Percentiles rank a stretch among this genome's conserved stretches.
Evolutionary conservation across 2,888 invertebrate genomes (phyloP).

Genomic region (Conomelus anceps): DNA sequence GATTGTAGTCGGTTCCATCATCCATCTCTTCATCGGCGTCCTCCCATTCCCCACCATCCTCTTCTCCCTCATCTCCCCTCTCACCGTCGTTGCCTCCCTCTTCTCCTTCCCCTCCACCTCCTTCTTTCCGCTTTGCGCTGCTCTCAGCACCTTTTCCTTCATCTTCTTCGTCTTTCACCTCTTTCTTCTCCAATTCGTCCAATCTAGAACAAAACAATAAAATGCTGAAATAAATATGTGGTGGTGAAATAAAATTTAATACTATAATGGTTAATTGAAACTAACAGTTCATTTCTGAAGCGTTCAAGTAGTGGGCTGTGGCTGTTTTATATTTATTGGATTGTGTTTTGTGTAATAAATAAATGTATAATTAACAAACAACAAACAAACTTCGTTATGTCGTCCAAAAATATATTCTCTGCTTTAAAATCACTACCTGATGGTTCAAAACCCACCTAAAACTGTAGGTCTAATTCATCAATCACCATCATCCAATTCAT

Average conservation of each 20-base stretch:
- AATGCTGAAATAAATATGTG: background rate
- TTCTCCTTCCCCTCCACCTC: constrained; percentile 51
- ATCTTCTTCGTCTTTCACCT: constrained; percentile 50
- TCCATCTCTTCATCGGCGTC: constrained; percentile 78
- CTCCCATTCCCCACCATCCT: constrained; percentile 56
- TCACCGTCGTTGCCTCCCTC: constrained; percentile 53
- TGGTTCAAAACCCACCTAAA: no score
- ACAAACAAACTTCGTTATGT: no score
- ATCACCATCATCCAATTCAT: no score
- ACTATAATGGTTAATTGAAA: background rate
- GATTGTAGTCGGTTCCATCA: constrained; percentile 81
- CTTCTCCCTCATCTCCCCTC: constrained; percentile 44
- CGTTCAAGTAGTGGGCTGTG: no score
- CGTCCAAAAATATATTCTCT: no score
- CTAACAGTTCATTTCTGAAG: no score
- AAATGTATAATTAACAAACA: no score
- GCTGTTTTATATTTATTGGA: no score
- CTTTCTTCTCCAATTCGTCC: constrained; percentile 36
- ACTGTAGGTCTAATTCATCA: no score
- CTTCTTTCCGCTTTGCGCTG: constrained; percentile 49
- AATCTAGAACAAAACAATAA: constrained; percentile 30
- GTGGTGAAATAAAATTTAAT: background rate
- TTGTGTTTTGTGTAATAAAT: no score
- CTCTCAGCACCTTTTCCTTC: constrained; percentile 45
- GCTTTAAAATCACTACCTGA: no score